Conservation (phyloP, 1,140 invertebrate species). For the fruit fly (Drosophila melanogaster) region Release_6_plus_ISO1_MT NT_037436.4:18878001-18878500, state of each 20-base stretch:
- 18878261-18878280: conserved; percentile 56
- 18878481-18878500: conserved; percentile 28
- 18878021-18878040: conserved; percentile 58
- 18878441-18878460: conserved; percentile 67
- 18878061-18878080: conserved; percentile 30
- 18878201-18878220: conserved; percentile 15
- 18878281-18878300: conserved; percentile 52
- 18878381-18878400: conserved; percentile 37
- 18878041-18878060: conserved; percentile 36
- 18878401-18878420: conserved; percentile 36
- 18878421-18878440: conserved; percentile 71
- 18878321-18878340: conserved; percentile 57
- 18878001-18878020: conserved; percentile 67
- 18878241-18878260: conserved; percentile 9
- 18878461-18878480: conserved; percentile 33
- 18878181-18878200: background rate
- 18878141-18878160: conserved; percentile 2
- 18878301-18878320: conserved; percentile 66
- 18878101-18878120: conserved; percentile 13
- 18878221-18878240: background rate
- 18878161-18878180: background rate
- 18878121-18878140: background rate
- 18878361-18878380: conserved; percentile 36
- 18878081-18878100: conserved; percentile 48
- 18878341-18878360: conserved; percentile 22